Evolutionary conservation across 2,113 vertebrate species (phyloP), one percentile per base, ranked within the genome.

Genomic region (Ascaphus truei): DNA sequence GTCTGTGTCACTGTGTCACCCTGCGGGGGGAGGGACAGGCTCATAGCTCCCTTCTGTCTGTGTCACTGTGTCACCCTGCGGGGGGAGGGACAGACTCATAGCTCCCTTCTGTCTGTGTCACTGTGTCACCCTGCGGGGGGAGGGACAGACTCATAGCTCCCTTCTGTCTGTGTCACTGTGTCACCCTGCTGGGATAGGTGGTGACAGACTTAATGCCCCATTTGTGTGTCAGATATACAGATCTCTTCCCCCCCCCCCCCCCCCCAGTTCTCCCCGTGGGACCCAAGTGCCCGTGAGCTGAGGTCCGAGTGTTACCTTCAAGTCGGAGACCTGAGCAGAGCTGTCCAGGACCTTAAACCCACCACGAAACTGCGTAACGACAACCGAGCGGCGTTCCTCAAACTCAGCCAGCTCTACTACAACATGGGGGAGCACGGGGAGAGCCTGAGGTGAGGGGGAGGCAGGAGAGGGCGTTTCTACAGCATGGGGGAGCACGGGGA

Each of bases 371-470:
- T 93, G 0, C 86, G 90, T 34, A 91, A 86, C 1, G 92, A 93
- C 83, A 93, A 93, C 84, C 84, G 91, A 1, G 89, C 85, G 0
- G 90, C 88, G 39, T 93, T 84, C 76, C 83, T 93, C 25, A 89
- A 92, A 73, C 89, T 93, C 60, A 90, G 91, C 80, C 64, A 66
- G 59, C 85, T 93, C 41, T 86, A 92, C 68, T 93, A 93, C 74
- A 81, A 75, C 73, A 77, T 92, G 5, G 92, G 92, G 1, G 83
- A 91, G 15, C 88, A 93, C 68, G 86, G 83, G n/a, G 88, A 93
- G 45, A 88, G 91, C 1, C 84, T 93, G 51, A 87, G 73, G 92
- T 93, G 73, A 81, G 60, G 3, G 7, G 37, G 15, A 13, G 15
- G 37, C 3, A 13, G 37, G 37, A 13, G 47, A 11, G 16, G 16